Evolutionary conservation across 2,113 vertebrate genomes (phyloP), one percentile per base, ranked within the genome.

Genomic region (Picathartes gymnocephalus): DNA sequence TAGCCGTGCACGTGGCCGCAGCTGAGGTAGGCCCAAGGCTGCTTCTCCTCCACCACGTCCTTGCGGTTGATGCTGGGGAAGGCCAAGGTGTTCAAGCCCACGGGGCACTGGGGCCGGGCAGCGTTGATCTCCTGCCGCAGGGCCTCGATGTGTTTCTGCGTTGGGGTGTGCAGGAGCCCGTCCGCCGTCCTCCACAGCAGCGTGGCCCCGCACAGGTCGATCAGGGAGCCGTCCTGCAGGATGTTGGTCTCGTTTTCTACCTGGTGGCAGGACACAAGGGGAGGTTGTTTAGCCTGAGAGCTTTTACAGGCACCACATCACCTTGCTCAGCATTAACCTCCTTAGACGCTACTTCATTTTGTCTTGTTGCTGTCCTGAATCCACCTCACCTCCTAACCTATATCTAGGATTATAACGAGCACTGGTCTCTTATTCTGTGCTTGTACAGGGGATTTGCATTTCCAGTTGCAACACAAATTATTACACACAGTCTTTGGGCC

Each of bases 121-220:
- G 99, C 99, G 1, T 99, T 99, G 88, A 99, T 99, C 97, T 99
- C 99, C 98, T 99, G 99, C 31, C 99, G 98, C 65, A 99, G 98
- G 5, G 99, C 99, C 96, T 99, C 99, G 44, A 99, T 99, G 97
- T 99, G 99, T 44, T 99, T 99, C 97, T 99, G 99, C 7, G 99
- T 99, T 1, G 99, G 99, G 0, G 99, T 98, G 91, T 99, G 99
- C 33, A 99, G 98, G 33, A 99, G 98, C 40, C 99, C 99, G 8
- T 99, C 99, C 0, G 99, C 99, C 0, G 99, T 99, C 23, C 99
- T 97, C 99, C 99, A 99, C 91, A 99, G 98, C 33, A 99, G 97
- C 0, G 99, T 99, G 92, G 99, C 99, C 33, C 99, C 99, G 3
- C 99, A 99, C 35, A 99, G 98, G 97, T 99, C 99, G 68, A 99